Percentiles rank a stretch among this genome's conserved stretches.
These are phyloP conservation scores for Lerista edwardsae DNA, from an alignment of 2,797 vertebrate genomes.

Conservation along the genomic window DNA sequence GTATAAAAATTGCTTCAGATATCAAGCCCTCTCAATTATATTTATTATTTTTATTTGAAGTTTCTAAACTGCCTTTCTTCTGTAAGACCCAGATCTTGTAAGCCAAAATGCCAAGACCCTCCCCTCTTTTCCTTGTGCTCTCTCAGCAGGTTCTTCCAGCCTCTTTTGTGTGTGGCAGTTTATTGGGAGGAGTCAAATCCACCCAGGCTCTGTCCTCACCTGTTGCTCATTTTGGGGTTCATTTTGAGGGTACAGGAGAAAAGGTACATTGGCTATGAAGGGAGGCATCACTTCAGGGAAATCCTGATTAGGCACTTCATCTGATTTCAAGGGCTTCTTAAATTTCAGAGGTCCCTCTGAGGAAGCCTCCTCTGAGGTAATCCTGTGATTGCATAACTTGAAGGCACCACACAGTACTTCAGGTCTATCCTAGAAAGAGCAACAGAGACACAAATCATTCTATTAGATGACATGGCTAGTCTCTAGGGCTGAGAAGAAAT, in stretches of 20 bases:
- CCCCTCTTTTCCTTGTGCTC: not conserved
- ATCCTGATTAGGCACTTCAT: slow-evolving; percentile 80
- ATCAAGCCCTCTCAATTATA: not conserved
- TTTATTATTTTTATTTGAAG: too few species aligned
- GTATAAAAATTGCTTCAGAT: not conserved
- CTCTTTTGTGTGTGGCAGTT: not conserved
- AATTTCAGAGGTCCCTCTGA: slow-evolving; percentile 73
- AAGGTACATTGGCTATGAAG: slow-evolving; percentile 89
- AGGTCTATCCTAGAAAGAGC: slow-evolving; percentile 76
- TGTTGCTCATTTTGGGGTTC: slow-evolving; percentile 35
- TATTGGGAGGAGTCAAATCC: not conserved
- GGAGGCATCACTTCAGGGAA: slow-evolving; percentile 77
- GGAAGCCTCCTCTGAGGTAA: too few species aligned
- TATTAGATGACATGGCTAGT: accelerated
- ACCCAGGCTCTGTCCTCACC: slow-evolving; percentile 49
- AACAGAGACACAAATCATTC: not conserved
- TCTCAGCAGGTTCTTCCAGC: not conserved
- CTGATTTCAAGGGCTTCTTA: slow-evolving; percentile 75
- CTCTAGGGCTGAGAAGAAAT: not conserved
- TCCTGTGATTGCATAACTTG: slow-evolving; percentile 80
- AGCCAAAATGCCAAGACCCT: not conserved
- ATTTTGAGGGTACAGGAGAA: slow-evolving; percentile 87
- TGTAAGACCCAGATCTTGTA: too few species aligned
- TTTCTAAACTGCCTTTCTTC: too few species aligned
- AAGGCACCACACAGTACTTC: slow-evolving; percentile 83